Conservation (phyloP, 2,797 vertebrate genomes). For the Cynodonichthys magdalenae region DNA sequence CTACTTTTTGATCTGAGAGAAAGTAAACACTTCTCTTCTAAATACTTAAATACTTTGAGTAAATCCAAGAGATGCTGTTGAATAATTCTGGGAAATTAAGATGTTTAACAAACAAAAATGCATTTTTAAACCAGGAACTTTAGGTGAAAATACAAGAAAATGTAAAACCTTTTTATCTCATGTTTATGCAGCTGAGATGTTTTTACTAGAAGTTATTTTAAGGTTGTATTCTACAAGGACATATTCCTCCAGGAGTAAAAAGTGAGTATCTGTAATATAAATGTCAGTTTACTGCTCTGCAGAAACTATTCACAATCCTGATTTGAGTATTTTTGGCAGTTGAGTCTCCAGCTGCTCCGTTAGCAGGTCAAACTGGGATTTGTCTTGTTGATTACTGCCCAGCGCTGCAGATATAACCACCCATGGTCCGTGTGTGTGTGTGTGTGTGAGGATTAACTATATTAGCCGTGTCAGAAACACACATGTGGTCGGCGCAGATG, state of each 20-base stretch:
- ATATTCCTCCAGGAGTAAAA: background rate
- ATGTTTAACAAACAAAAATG: background rate
- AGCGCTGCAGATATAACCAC: constrained; percentile 35
- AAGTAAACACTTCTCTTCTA: no score
- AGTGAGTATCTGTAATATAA: background rate
- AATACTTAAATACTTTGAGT: no score
- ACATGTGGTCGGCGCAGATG: constrained; percentile 62
- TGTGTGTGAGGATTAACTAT: constrained; percentile 46
- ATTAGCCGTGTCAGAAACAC: constrained; percentile 63
- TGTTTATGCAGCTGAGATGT: background rate
- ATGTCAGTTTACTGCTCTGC: background rate
- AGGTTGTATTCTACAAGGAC: background rate
- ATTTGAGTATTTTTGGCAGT: constrained; percentile 3
- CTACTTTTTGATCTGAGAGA: no score
- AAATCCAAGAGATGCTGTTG: background rate
- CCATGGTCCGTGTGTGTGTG: constrained; percentile 8
- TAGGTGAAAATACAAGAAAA: background rate
- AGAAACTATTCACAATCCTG: background rate
- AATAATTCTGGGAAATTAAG: background rate
- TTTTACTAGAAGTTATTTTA: background rate
- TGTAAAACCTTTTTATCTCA: background rate
- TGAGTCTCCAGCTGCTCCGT: constrained; percentile 38
- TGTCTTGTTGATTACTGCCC: constrained; percentile 41
- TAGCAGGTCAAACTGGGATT: constrained; percentile 54
- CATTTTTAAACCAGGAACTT: background rate